Evolutionary conservation across 2,888 invertebrate species (phyloP).

Genomic region (Ernsta delagoae): DNA sequence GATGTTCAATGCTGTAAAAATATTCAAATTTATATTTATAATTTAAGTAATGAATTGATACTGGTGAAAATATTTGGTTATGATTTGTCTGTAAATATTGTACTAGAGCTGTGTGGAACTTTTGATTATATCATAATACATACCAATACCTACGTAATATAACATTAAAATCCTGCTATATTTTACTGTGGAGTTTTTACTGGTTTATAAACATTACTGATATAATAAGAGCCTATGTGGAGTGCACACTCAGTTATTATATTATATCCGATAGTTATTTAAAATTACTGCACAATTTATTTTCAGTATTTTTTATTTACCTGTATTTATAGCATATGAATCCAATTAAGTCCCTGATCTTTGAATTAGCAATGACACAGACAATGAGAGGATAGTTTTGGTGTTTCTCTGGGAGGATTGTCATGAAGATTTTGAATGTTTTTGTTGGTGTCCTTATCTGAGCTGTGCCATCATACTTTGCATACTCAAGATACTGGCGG

Average conservation of each 20-base stretch:
- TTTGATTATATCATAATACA: too few relatives aligned
- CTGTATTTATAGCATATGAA: constrained; percentile 95
- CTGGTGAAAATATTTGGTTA: too few relatives aligned
- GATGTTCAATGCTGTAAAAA: constrained; percentile 85
- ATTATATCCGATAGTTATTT: too few relatives aligned
- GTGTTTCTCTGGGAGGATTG: constrained; percentile 92
- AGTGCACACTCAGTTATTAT: too few relatives aligned
- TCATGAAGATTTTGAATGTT: constrained; percentile 95
- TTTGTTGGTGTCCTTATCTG: constrained; percentile 92
- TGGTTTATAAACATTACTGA: background rate
- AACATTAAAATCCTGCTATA: background rate
- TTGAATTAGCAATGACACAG: constrained; percentile 92
- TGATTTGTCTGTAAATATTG: too few relatives aligned
- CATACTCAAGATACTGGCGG: constrained; percentile 95
- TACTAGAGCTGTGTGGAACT: too few relatives aligned
- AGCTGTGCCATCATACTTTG: constrained; percentile 95
- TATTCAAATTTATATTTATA: constrained; percentile 8
- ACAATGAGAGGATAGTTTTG: constrained; percentile 94
- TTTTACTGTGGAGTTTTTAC: background rate
- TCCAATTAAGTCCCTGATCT: constrained; percentile 96
- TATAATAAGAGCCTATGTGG: background rate
- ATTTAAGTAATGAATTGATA: too few relatives aligned
- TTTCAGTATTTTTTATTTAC: constrained; percentile 50
- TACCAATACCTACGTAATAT: background rate
- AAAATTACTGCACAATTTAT: too few relatives aligned